Conservation (phyloP, 2,113 vertebrate genomes). For the Chaetodon trifascialis region DNA sequence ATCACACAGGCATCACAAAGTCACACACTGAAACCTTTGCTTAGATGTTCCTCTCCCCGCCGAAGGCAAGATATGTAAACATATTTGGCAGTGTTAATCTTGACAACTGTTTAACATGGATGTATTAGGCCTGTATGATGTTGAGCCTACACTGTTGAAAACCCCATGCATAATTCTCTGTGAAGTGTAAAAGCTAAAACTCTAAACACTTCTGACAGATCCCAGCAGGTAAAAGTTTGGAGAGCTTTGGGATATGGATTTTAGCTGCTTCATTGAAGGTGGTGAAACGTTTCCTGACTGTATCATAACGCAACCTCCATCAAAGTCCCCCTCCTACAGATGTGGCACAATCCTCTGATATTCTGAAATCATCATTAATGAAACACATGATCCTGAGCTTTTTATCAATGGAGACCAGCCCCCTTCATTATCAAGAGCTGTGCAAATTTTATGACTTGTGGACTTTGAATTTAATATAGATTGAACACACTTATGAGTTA, state of each 20-base stretch:
- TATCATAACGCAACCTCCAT: slow-evolving; percentile 55
- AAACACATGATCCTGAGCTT: slow-evolving; percentile 42
- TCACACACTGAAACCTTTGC: slow-evolving; percentile 46
- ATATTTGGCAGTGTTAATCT: slow-evolving; percentile 82
- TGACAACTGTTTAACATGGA: slow-evolving; percentile 83
- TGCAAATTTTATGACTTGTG: background rate
- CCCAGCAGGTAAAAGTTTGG: slow-evolving; percentile 84
- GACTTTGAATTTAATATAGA: slow-evolving; percentile 11
- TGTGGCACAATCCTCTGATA: slow-evolving; percentile 37
- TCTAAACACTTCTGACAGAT: slow-evolving; percentile 84
- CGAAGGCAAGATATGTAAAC: slow-evolving; percentile 76
- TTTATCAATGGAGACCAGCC: slow-evolving; percentile 33
- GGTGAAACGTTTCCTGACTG: slow-evolving; percentile 66
- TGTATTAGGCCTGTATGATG: slow-evolving; percentile 75
- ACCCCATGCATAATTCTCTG: slow-evolving; percentile 82
- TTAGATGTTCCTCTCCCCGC: slow-evolving; percentile 55
- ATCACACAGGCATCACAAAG: slow-evolving; percentile 60
- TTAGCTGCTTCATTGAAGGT: slow-evolving; percentile 74
- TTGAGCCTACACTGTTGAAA: slow-evolving; percentile 76
- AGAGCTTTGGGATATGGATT: slow-evolving; percentile 76
- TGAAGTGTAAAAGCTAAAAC: slow-evolving; percentile 80
- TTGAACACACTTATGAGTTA: background rate
- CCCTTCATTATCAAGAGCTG: slow-evolving; percentile 42
- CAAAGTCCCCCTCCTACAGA: slow-evolving; percentile 49
- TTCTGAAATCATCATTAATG: slow-evolving; percentile 60